phyloP scores from a whole-genome alignment of 2,113 vertebrate species.

The Tringa solitaria region DNA sequence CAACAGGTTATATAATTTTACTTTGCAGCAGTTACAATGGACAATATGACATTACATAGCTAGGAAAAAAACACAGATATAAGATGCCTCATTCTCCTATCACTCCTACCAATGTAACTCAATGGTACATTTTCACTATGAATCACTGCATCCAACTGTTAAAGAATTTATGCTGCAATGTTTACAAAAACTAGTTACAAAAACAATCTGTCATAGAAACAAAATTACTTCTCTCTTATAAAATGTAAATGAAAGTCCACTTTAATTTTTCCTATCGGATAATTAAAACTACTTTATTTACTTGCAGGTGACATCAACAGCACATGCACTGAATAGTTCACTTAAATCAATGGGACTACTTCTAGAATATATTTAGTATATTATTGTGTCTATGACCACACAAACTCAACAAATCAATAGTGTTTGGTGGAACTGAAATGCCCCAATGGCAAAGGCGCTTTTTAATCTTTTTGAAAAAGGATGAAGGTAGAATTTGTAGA shows the following conservation, averaged over 20 bases:
- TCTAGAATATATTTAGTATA: accelerated
- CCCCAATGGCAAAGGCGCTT: neutral
- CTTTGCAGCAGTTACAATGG: neutral
- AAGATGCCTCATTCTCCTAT: neutral
- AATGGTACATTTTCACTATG: neutral
- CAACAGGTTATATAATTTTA: neutral
- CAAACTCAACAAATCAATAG: neutral
- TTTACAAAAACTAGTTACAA: neutral
- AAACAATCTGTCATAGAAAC: neutral
- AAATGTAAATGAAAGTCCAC: neutral
- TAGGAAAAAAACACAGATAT: neutral
- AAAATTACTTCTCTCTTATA: neutral
- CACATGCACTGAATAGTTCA: accelerated
- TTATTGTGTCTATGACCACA: neutral
- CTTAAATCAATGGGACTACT: neutral
- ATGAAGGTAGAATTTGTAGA: neutral
- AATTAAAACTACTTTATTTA: neutral
- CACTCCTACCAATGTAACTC: neutral
- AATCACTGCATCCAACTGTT: neutral
- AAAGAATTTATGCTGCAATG: neutral
- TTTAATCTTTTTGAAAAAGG: neutral
- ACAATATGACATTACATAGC: neutral
- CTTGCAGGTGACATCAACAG: neutral
- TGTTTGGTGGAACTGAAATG: neutral
- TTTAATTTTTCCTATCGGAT: neutral